A percentile compares a stretch with the other conserved stretches of the same genome.
phyloP scores from a whole-genome alignment of 2,797 vertebrate genomes.

The Hylomyscus alleni region DNA sequence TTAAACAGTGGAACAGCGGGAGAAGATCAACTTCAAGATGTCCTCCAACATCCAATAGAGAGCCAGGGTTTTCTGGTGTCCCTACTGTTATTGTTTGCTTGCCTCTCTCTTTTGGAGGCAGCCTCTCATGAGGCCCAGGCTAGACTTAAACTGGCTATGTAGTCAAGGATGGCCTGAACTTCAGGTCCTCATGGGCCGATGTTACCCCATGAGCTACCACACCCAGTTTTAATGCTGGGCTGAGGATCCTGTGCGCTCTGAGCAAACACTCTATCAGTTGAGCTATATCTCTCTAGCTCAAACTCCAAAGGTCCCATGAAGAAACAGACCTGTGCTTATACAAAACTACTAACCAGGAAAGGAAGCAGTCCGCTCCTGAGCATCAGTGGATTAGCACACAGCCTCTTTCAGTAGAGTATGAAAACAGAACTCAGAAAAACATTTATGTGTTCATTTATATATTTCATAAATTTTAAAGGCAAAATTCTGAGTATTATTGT shows the following conservation, averaged over 20 bases:
- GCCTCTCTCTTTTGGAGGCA: not conserved
- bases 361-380: not conserved
- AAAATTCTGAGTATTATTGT: constrained; percentile 33
- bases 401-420: not conserved
- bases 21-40: not conserved
- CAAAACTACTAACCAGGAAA: constrained; percentile 43
- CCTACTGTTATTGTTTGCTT: not conserved
- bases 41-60: not conserved
- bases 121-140: not conserved
- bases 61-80: not conserved
- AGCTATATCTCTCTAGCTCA: not conserved
- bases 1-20: not conserved
- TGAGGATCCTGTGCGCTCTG: not conserved
- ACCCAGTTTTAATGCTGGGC: not conserved
- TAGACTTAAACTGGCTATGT: not conserved
- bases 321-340: not conserved
- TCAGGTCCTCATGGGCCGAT: not conserved
- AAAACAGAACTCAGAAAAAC: not conserved
- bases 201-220: not conserved
- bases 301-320: constrained; percentile 33
- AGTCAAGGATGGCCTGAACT: not conserved
- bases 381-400: not conserved
- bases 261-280: not conserved
- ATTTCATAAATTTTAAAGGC: constrained; percentile 54
- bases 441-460: constrained; percentile 30